Conservation (phyloP, 2,113 vertebrate species). For the Brevimyrus niger region DNA sequence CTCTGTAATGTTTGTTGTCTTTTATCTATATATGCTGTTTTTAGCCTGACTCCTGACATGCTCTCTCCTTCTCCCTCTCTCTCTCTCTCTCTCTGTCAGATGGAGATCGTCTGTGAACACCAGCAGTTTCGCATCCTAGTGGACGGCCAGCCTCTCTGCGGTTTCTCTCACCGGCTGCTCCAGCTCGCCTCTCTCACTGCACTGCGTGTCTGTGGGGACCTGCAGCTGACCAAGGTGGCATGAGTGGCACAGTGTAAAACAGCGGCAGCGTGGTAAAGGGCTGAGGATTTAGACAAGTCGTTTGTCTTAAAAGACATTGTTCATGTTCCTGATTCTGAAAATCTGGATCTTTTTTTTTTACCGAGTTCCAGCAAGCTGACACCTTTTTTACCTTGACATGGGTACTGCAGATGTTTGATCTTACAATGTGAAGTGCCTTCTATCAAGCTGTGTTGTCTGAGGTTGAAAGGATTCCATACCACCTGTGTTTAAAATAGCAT, state of each 20-base stretch:
- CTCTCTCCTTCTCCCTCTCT: constrained; percentile 1
- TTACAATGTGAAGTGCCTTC: constrained; percentile 22
- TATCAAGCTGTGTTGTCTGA: not conserved
- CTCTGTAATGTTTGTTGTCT: not conserved
- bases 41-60: not conserved
- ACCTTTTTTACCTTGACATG: constrained; percentile 7
- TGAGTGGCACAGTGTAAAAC: constrained; percentile 40
- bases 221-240: constrained; percentile 82
- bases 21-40: not conserved
- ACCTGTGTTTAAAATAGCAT: not conserved
- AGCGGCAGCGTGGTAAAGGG: not conserved
- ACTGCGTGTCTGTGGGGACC: constrained; percentile 69
- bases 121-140: constrained; percentile 82
- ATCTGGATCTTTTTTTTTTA: not conserved
- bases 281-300: not conserved
- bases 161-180: constrained; percentile 70
- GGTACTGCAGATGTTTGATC: not conserved
- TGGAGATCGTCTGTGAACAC: constrained; percentile 86
- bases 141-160: constrained; percentile 78
- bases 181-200: constrained; percentile 67
- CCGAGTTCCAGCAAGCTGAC: not conserved
- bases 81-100: constrained; percentile 49
- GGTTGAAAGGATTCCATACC: not conserved
- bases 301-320: not conserved
- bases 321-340: constrained; percentile 9